These are phyloP conservation scores for Ferrisia virgata DNA, from an alignment of 2,888 invertebrate genomes.

Conservation along the genomic window DNA sequence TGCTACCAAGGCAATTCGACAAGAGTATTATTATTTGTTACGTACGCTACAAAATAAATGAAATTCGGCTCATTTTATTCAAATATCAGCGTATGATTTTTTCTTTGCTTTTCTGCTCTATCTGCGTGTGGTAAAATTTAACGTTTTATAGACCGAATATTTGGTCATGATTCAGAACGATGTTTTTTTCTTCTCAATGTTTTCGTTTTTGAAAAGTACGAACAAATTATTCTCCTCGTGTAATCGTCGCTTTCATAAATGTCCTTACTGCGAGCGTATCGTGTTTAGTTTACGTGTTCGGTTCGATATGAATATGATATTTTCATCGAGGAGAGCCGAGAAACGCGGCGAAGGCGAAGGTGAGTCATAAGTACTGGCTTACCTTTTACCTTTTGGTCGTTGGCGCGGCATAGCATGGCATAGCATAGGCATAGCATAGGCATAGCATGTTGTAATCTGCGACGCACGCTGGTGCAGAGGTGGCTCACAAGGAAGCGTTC, in stretches of 20 bases:
- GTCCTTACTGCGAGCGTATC: not conserved
- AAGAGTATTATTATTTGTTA: no score
- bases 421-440: no score
- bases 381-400: not conserved
- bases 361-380: not conserved
- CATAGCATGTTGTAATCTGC: not conserved
- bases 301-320: not conserved
- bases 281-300: not conserved
- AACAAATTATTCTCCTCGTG: not conserved
- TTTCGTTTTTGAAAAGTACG: not conserved
- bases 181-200: not conserved
- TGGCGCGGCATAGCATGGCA: not conserved
- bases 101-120: no score
- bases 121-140: not conserved
- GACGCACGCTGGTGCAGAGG: not conserved
- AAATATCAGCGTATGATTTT: no score
- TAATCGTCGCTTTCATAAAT: not conserved
- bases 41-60: no score
- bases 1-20: no score
- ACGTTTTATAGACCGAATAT: not conserved
- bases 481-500: not conserved
- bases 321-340: not conserved
- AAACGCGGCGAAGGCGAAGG: not conserved
- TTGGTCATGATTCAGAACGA: not conserved
- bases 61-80: no score